Evolutionary conservation across 2,888 invertebrate species (phyloP), one percentile per base, ranked within the genome.

Genomic region (Sabellastarte sp.): DNA sequence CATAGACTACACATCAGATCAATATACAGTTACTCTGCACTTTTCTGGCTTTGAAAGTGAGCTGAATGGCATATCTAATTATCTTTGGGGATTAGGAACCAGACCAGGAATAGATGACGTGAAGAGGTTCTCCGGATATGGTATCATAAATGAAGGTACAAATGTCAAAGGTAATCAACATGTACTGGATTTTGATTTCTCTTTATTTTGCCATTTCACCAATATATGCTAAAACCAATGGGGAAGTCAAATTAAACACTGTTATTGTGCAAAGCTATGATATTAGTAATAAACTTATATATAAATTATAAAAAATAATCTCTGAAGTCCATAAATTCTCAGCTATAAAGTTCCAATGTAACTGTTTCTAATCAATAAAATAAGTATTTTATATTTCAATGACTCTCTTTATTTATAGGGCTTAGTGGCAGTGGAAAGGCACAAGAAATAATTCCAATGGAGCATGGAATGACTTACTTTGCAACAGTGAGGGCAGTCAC

Each of bases 71-170:
- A 63, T 76, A 15, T 64, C 63, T 52, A 55, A 58, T 32, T 74
- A 70, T 64, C 73, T 71, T 57, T 75, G 75, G 76, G 73, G 74
- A 4, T 65, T 76, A 2, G 76, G 76, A 1, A 72, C 74, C 0
- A 59, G 61, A 31, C 70, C 75, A 30, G 69, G 68, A 24, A 67
- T 59, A 1, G 73, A 74, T 55, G 74, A 76, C 26, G 60, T 74
- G 4, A 66, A 70, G 64, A 70, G 72, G 3, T 74, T 73, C 62
- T 24, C 52, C 24, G n/a, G n/a, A 24, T 24, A 51, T 24, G n/a
- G 32, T 26, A 28, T n/a, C n/a, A n/a, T n/a, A n/a, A n/a, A n/a
- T n/a, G n/a, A n/a, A n/a, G n/a, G n/a, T n/a, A n/a, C n/a, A n/a
- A n/a, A n/a, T n/a, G n/a, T n/a, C n/a, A n/a, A n/a, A n/a, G n/a